Conservation (phyloP, 2,888 invertebrate species). For the Diploptera punctata region DNA sequence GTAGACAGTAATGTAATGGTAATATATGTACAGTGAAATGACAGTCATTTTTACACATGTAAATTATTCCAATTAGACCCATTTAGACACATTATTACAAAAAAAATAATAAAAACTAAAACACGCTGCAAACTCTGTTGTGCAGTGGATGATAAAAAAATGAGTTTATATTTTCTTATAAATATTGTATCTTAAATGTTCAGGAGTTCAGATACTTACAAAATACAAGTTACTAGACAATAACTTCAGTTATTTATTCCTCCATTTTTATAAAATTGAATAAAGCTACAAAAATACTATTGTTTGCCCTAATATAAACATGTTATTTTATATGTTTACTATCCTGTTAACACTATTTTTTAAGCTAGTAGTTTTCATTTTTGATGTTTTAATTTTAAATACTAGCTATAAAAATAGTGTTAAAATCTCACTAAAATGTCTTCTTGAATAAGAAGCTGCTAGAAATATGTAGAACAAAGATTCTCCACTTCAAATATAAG, state of each 20-base stretch:
- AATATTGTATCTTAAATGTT: background rate
- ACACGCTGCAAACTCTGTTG: background rate
- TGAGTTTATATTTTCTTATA: conserved; percentile 4
- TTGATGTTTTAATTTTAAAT: no score
- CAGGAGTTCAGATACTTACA: background rate
- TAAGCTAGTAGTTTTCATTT: no score
- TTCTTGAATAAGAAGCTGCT: no score
- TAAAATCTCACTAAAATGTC: no score
- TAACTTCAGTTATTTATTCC: background rate
- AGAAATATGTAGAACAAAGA: no score
- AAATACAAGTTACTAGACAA: background rate
- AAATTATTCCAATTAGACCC: conserved; percentile 25
- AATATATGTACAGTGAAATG: conserved; percentile 27
- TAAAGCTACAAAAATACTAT: no score
- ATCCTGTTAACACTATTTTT: no score
- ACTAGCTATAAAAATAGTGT: no score
- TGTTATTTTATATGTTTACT: no score
- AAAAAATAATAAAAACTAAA: conserved; percentile 14
- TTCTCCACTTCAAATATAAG: no score
- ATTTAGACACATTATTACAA: conserved; percentile 25
- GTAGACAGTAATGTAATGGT: conserved; percentile 21
- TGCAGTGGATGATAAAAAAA: background rate
- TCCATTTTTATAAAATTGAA: background rate
- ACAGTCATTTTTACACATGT: conserved; percentile 17
- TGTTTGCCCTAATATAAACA: no score